phyloP scores from a whole-genome alignment of 2,797 vertebrate species.

The Lycodopsis pacificus region DNA sequence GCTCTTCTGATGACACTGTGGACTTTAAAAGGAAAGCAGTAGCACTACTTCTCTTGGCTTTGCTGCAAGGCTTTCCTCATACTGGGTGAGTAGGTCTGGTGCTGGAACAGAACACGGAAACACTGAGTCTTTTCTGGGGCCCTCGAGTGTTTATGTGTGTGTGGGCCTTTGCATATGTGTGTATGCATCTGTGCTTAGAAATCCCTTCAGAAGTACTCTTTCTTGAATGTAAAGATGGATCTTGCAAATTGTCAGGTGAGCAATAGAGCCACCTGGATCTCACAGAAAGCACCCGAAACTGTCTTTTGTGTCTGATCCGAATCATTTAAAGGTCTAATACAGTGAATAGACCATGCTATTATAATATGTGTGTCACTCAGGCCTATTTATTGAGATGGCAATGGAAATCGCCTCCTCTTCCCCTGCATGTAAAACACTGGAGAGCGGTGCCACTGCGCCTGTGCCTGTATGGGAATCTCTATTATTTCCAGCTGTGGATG shows the following conservation, averaged over 20 bases:
- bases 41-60: slow-evolving; percentile 15
- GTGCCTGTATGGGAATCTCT: slow-evolving; percentile 81
- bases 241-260: slow-evolving; percentile 2
- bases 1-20: slow-evolving; percentile 14
- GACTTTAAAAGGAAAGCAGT: slow-evolving; percentile 12
- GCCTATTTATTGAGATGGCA: slow-evolving; percentile 43
- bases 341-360: slow-evolving; percentile 16
- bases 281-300: background rate
- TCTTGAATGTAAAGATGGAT: background rate
- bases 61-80: slow-evolving; percentile 14
- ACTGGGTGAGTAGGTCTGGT: slow-evolving; percentile 29
- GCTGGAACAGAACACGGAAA: slow-evolving; percentile 71
- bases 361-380: slow-evolving; percentile 36
- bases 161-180: background rate
- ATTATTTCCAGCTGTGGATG: slow-evolving; percentile 90
- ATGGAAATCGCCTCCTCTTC: slow-evolving; percentile 65
- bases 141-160: slow-evolving; percentile 9
- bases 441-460: slow-evolving; percentile 75
- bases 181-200: slow-evolving; percentile 1
- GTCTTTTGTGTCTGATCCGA: slow-evolving; percentile 28
- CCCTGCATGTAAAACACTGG: slow-evolving; percentile 68
- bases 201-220: background rate
- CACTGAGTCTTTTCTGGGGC: slow-evolving; percentile 47
- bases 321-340: slow-evolving; percentile 19
- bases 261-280: slow-evolving; percentile 16